Base-by-base conservation (phyloP, 2,888 invertebrate genomes). In the Allolobophora icterica region DNA sequence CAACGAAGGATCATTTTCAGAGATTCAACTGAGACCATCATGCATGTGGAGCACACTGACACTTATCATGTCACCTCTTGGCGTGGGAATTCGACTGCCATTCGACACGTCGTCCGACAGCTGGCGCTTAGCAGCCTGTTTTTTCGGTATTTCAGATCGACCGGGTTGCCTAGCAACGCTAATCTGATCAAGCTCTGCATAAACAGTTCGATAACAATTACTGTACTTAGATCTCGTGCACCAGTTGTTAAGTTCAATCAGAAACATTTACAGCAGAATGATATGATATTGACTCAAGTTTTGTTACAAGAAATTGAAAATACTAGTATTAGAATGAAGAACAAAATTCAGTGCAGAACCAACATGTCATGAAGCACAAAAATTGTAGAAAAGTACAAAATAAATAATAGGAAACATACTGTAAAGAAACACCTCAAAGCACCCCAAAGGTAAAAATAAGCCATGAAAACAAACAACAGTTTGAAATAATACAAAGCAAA, bases 141-240 rank as follows among this genome's bases (percentile, higher is more conserved):
- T 71, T 71, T 8, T 71, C 71, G 71, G 71, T 71, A 71, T 71
- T n/a, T 71, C 71, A 71, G n/a, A 71, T 71, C 71, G 71, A 71
- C 71, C 13, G 71, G 71, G 19, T 71, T 71, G 71, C 71, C 71
- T 71, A 71, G n/a, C n/a, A n/a, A 71, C 13, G 71, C 71, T 71
- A 71, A 71, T 71, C 71, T 71, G 30, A 71, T 71, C 71, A n/a
- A 71, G 71, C 71, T 71, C 71, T 71, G 71, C 71, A 71, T 71
- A 71, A 71, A 71, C 71, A 71, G 71, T 71, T 71, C n/a, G 30
- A 71, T 30, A 71, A 71, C 71, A 71, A 71, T 71, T 24, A 52
- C 24, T 71, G 8, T 71, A 71, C 71, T 71, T 71, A 71, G 8
- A 13, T 71, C 71, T 71, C n/a, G 71, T 71, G 8, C n/a, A 71